phyloP scores from a whole-genome alignment of 2,888 invertebrate genomes.

The Hesperia comma region DNA sequence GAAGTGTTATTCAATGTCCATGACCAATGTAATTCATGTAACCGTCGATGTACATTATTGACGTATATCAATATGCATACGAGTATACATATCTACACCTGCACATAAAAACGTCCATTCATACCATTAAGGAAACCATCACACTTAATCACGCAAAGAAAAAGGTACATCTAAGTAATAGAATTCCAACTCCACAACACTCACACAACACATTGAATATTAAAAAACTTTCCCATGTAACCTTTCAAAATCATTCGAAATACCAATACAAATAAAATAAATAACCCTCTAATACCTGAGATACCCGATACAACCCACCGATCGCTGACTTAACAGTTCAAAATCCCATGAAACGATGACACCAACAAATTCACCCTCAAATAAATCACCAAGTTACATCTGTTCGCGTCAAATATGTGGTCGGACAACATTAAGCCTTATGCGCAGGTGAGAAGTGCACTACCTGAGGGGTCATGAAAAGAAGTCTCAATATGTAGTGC shows the following conservation, averaged over 20 bases:
- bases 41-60: too few species aligned
- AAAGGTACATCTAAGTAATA: slow-evolving; percentile 25
- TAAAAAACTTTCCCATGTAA: slow-evolving; percentile 23
- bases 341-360: slow-evolving; percentile 54
- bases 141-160: slow-evolving; percentile 7
- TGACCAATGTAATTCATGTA: too few species aligned
- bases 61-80: too few species aligned
- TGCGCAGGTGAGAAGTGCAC: slow-evolving; percentile 20
- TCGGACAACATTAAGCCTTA: slow-evolving; percentile 31
- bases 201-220: not conserved
- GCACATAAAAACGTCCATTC: not conserved
- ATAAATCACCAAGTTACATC: slow-evolving; percentile 50
- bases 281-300: slow-evolving; percentile 34
- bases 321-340: slow-evolving; percentile 45
- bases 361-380: slow-evolving; percentile 56
- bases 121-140: not conserved
- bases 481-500: slow-evolving; percentile 16
- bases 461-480: slow-evolving; percentile 10
- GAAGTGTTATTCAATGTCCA: too few species aligned
- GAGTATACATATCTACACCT: not conserved
- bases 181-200: slow-evolving; percentile 16
- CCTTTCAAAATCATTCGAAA: slow-evolving; percentile 1
- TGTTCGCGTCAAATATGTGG: slow-evolving; percentile 36
- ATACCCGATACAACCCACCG: slow-evolving; percentile 34
- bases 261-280: slow-evolving; percentile 7